Conservation (phyloP, 1,140 invertebrate genomes). For the Drosophila arizonae region DNA sequence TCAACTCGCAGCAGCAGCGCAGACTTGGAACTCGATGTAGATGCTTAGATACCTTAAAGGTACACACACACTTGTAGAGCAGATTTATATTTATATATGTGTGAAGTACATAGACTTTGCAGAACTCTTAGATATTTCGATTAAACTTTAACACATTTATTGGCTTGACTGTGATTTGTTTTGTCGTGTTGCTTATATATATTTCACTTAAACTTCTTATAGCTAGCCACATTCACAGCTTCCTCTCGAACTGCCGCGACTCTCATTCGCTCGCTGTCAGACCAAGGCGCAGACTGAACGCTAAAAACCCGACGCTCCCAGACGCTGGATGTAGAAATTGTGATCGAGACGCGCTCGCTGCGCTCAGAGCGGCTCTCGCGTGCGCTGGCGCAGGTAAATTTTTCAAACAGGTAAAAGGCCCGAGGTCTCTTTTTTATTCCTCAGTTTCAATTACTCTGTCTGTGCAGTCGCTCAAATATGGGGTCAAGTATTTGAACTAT, state of each 20-base stretch:
- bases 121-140: not conserved
- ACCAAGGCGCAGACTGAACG: constrained; percentile 59
- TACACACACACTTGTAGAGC: constrained; percentile 34
- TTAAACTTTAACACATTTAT: constrained; percentile 15
- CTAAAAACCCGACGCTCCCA: constrained; percentile 15
- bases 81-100: constrained; percentile 2
- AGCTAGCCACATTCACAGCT: constrained; percentile 5
- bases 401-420: constrained; percentile 40
- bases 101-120: not conserved
- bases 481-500: constrained; percentile 75
- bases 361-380: constrained; percentile 4
- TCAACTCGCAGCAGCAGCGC: constrained; percentile 42
- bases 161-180: not conserved
- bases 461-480: constrained; percentile 72
- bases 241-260: constrained; percentile 2
- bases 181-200: not conserved
- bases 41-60: constrained; percentile 80
- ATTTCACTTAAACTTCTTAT: constrained; percentile 30
- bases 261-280: constrained; percentile 48
- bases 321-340: constrained; percentile 22
- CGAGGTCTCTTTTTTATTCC: constrained; percentile 6
- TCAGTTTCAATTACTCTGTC: constrained; percentile 16
- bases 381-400: constrained; percentile 23
- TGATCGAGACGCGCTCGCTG: constrained; percentile 19
- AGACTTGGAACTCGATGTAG: constrained; percentile 51